A percentile compares a stretch with the other conserved stretches of the same genome.
Conservation (phyloP, 2,113 vertebrate genomes). For the Macaca fascicularis region DNA sequence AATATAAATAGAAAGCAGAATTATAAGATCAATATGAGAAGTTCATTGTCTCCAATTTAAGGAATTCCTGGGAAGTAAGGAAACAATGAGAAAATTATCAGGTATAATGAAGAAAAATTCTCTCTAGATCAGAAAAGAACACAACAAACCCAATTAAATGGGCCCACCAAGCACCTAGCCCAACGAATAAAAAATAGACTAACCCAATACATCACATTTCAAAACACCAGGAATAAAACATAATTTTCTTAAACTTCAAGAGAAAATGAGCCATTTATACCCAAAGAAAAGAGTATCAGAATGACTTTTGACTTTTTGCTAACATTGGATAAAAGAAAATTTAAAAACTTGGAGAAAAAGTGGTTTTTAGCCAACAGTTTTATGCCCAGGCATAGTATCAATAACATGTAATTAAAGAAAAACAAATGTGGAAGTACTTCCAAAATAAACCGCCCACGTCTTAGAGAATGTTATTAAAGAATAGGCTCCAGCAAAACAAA, state of each 20-base stretch:
- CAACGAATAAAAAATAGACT: neutral
- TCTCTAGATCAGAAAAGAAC: neutral
- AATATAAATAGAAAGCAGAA: neutral
- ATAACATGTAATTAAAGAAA: neutral
- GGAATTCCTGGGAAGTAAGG: neutral
- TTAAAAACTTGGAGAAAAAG: neutral
- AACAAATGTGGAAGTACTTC: neutral
- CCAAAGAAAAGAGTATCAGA: neutral
- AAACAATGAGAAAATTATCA: constrained; percentile 5
- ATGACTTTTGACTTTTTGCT: neutral
- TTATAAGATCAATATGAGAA: neutral
- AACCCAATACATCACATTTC: neutral
- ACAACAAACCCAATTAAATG: neutral
- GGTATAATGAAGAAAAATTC: neutral
- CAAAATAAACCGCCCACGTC: neutral
- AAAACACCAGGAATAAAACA: neutral
- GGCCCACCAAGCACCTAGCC: neutral
- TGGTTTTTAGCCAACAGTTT: neutral
- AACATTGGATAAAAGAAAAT: neutral
- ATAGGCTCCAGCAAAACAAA: neutral
- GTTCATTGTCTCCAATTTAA: neutral
- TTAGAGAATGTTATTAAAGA: neutral
- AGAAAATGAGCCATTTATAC: neutral
- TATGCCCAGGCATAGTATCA: neutral
- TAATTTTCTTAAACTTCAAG: neutral